Evolutionary conservation across 2,888 invertebrate genomes (phyloP).

Genomic region (Hedychridium roseum): DNA sequence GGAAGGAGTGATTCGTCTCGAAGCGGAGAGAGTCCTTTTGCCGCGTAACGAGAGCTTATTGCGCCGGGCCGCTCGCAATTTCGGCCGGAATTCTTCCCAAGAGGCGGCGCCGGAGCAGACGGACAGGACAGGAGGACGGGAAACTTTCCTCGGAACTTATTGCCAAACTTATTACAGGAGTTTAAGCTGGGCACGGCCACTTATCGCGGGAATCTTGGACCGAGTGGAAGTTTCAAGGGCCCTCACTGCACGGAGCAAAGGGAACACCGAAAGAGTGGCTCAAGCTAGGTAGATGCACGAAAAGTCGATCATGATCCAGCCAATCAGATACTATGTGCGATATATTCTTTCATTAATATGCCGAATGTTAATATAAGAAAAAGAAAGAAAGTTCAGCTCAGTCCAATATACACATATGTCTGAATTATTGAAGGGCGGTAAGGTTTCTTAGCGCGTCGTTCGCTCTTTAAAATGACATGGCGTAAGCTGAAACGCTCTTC

Average conservation of each 20-base stretch:
- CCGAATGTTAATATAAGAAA: no score
- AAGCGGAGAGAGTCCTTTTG: constrained; percentile 20
- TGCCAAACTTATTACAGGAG: constrained; percentile 54
- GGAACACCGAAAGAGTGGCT: background rate
- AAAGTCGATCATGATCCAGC: no score
- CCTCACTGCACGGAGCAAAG: constrained; percentile 18
- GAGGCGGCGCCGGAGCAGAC: no score
- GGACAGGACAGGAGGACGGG: constrained; percentile 24
- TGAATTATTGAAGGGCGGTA: no score
- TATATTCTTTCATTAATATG: no score
- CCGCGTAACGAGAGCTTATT: constrained; percentile 39
- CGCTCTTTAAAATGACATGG: no score
- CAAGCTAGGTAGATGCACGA: constrained; percentile 1
- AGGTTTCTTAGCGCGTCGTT: no score
- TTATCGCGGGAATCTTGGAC: constrained; percentile 51
- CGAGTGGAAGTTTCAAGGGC: constrained; percentile 47
- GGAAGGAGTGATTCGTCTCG: constrained; percentile 15
- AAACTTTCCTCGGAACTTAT: constrained; percentile 50
- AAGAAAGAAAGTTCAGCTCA: no score
- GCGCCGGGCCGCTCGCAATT: constrained; percentile 35
- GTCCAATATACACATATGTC: no score
- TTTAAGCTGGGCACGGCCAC: constrained; percentile 47
- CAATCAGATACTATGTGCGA: no score
- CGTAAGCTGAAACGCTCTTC: no score
- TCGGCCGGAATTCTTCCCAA: constrained; percentile 28